A percentile compares a stretch with the other conserved stretches of the same genome.
phyloP scores from a whole-genome alignment of 2,797 vertebrate species.

The Sus cebifrons region DNA sequence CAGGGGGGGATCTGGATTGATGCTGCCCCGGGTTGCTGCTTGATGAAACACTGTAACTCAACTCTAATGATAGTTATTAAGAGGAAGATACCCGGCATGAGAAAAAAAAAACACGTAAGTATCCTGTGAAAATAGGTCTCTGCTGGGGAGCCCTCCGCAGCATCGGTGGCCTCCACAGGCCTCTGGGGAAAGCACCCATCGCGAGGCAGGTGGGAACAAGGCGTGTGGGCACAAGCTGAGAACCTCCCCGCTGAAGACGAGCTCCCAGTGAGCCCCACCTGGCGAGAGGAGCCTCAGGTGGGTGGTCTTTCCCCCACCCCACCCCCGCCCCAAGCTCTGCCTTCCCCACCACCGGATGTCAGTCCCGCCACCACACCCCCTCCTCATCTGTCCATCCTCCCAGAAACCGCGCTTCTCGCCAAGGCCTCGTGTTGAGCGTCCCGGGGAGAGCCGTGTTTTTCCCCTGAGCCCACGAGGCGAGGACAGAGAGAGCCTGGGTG shows the following conservation, averaged over 20 bases:
- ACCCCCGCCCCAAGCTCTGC: background rate
- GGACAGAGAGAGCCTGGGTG: background rate
- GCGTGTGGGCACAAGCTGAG: too few species aligned
- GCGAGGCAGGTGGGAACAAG: background rate
- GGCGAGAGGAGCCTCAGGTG: fast-evolving
- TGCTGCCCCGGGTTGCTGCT: fast-evolving
- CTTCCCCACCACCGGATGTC: background rate
- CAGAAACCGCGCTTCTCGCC: fast-evolving
- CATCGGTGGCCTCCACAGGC: background rate
- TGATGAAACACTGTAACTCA: too few species aligned
- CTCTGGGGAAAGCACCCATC: background rate
- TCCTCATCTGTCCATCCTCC: background rate
- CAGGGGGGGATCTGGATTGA: fast-evolving
- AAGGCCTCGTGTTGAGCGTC: background rate
- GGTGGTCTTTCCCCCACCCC: background rate
- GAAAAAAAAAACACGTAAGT: too few species aligned
- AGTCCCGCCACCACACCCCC: fast-evolving
- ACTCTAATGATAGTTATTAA: too few species aligned
- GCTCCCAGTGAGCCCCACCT: background rate
- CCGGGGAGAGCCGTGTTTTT: background rate
- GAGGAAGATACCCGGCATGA: too few species aligned
- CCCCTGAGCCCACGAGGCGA: background rate
- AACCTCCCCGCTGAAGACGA: background rate
- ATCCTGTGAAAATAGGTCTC: background rate
- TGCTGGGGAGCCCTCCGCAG: background rate